Evolutionary conservation across 35 echinoderm and acorn worm species (phyloP).

Genomic region (Strongylocentrotus purpuratus): DNA sequence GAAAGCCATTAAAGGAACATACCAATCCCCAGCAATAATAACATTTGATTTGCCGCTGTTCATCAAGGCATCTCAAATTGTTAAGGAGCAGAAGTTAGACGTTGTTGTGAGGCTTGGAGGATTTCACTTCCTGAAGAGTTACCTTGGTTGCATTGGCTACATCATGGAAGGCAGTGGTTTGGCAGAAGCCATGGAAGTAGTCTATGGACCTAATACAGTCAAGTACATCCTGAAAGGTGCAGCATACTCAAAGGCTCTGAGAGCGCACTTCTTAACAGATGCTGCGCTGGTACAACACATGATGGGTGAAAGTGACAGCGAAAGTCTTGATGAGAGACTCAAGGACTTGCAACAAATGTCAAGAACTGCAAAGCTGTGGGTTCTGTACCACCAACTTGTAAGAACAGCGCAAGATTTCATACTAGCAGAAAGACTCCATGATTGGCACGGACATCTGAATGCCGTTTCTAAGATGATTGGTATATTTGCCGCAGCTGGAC

Average conservation of each 20-base stretch:
- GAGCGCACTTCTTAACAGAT: constrained; percentile 59
- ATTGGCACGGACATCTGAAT: too few relatives aligned
- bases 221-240: constrained; percentile 66
- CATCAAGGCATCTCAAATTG: constrained; percentile 68
- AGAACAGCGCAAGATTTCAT: constrained; percentile 21
- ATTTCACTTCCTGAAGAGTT: constrained; percentile 65
- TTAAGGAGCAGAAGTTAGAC: constrained; percentile 65
- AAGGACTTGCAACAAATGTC: constrained; percentile 29
- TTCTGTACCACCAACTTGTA: constrained; percentile 43
- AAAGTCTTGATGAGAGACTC: constrained; percentile 37
- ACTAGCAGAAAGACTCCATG: too few relatives aligned
- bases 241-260: constrained; percentile 63
- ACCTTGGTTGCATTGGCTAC: constrained; percentile 62
- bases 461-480: too few relatives aligned
- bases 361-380: constrained; percentile 56
- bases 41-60: too few relatives aligned
- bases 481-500: too few relatives aligned
- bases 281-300: constrained; percentile 52
- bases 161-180: constrained; percentile 70
- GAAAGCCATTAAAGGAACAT: constrained; percentile 15
- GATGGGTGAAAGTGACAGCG: not conserved
- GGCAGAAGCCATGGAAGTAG: constrained; percentile 62
- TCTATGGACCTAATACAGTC: too few relatives aligned
- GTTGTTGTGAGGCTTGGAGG: constrained; percentile 63
- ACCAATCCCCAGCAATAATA: too few relatives aligned